Evolutionary conservation across 2,888 invertebrate species (phyloP), one percentile per base, ranked within the genome.

Genomic region (Aquatica leii): DNA sequence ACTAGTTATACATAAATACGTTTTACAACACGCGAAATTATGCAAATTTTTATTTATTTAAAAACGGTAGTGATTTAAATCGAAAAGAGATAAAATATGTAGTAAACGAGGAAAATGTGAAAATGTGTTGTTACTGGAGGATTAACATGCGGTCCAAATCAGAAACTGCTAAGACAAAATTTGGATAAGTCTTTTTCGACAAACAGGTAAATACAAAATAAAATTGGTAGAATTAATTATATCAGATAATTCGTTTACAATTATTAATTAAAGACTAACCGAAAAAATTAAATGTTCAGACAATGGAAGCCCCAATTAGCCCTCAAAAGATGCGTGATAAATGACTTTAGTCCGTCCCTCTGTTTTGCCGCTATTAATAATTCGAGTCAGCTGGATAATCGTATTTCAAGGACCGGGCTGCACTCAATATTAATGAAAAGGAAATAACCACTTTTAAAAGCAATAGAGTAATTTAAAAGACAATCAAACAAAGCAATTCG

Each of bases 311-410:
- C 55, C 66, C 67, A 67, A 70, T 70, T 68, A 65, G 59, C 63
- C 65, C 65, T 68, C 67, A 66, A 67, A 69, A 63, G 65, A 52
- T 59, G 52, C 41, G 51, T 70, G 70, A 70, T 71, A 68, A 70
- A 71, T 71, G 71, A 66, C 66, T 66, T 65, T 66, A 59, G 68
- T 66, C 59, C 67, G 67, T 67, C 62, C 69, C 64, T 67, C 67
- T 67, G 64, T 71, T 68, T 71, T 71, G 40, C 65, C 63, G 68
- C 69, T 70, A 71, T 71, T 69, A 72, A 71, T 72, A 67, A 69
- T 65, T 63, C 67, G 62, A 69, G 70, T 68, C 72, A 69, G 72
- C 68, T 71, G 66, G 65, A 71, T 70, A 72, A 69, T 68, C 68
- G 65, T 67, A 67, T 68, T 69, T 71, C 65, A 66, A 69, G 68